A percentile compares a stretch with the other conserved stretches of the same genome.
Conservation (phyloP, 2,888 invertebrate genomes). For the Agrotis puta region DNA sequence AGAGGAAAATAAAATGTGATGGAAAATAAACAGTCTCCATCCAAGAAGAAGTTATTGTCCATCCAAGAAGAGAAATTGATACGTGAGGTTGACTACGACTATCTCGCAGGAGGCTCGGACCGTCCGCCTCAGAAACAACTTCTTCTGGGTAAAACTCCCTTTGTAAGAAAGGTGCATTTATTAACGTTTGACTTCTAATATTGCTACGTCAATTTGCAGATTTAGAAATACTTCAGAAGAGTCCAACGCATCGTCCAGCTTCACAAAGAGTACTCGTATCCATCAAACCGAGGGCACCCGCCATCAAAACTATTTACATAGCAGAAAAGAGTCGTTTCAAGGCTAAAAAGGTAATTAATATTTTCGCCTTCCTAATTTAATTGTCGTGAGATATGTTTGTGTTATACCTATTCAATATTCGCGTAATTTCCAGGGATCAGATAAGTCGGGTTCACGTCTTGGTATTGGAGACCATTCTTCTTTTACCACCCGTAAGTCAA, state of each 20-base stretch:
- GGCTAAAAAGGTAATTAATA: conserved; percentile 76
- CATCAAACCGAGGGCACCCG: conserved; percentile 80
- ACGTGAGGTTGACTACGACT: conserved; percentile 81
- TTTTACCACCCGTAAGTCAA: conserved; percentile 79
- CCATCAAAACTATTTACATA: conserved; percentile 82
- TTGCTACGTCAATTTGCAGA: conserved; percentile 67
- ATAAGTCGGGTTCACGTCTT: conserved; percentile 80
- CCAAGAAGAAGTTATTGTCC: conserved; percentile 83
- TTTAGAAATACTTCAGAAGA: conserved; percentile 80
- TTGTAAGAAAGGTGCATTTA: conserved; percentile 11
- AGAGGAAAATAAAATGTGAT: conserved; percentile 88
- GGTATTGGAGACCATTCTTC: conserved; percentile 85
- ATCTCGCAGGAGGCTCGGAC: conserved; percentile 67
- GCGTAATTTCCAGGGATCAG: conserved; percentile 75
- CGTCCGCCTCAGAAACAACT: conserved; percentile 74
- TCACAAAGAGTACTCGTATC: conserved; percentile 82
- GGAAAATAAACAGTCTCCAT: conserved; percentile 87
- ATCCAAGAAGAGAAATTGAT: conserved; percentile 84
- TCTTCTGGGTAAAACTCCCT: conserved; percentile 73
- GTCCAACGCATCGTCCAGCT: conserved; percentile 68
- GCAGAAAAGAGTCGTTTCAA: conserved; percentile 81
- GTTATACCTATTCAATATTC: conserved; percentile 3
- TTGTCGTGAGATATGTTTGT: background rate
- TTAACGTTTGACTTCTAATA: conserved; percentile 19
- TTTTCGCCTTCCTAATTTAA: background rate